Evolutionary conservation across 2,113 vertebrate species (phyloP).

Genomic region (Pseudorectes ferrugineus): DNA sequence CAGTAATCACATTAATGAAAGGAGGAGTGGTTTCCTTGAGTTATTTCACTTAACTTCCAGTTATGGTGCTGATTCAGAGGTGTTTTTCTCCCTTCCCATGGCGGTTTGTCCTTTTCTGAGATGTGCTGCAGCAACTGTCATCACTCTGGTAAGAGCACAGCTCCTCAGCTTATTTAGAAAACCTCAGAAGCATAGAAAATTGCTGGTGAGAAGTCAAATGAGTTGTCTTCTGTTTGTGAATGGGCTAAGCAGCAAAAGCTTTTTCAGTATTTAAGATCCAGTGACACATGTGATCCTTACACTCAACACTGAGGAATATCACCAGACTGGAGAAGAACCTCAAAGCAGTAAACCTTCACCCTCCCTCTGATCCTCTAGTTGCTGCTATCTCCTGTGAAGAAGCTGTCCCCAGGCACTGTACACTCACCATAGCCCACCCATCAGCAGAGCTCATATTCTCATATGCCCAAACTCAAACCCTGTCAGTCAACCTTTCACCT

Average conservation of each 20-base stretch:
- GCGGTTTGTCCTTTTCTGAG: not conserved
- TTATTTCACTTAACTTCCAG: not conserved
- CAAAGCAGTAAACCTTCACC: not conserved
- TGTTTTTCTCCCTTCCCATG: not conserved
- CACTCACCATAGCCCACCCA: not conserved
- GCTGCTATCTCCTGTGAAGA: not conserved
- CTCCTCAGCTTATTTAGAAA: not conserved
- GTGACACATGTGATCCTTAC: not conserved
- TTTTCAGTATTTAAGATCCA: not conserved
- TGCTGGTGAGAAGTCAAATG: not conserved
- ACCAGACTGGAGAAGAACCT: not conserved
- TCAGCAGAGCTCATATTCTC: not conserved
- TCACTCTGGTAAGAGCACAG: not conserved
- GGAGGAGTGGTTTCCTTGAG: not conserved
- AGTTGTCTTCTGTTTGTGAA: conserved; percentile 13
- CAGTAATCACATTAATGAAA: not conserved
- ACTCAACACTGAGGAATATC: not conserved
- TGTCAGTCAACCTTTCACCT: not conserved
- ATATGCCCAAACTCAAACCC: not conserved
- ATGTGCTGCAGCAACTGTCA: not conserved
- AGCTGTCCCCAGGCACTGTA: not conserved
- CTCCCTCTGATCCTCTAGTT: not conserved
- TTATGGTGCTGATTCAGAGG: not conserved
- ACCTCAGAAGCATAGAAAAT: not conserved
- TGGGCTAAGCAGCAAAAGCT: not conserved